Evolutionary conservation across 2,797 vertebrate genomes (phyloP).

Genomic region (Cryptoblepharus egeriae): DNA sequence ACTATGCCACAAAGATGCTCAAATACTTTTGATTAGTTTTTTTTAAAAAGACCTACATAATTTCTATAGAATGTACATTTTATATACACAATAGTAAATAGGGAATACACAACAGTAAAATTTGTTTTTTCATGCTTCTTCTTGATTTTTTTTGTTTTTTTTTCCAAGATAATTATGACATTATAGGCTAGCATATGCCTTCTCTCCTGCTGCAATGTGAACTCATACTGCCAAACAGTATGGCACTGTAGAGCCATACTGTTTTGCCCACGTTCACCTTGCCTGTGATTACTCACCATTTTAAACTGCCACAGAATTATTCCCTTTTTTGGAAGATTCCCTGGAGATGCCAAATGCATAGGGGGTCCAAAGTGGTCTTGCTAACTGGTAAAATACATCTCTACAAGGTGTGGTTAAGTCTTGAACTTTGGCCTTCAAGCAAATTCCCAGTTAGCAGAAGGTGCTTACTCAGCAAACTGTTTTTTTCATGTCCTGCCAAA

Average conservation of each 20-base stretch:
- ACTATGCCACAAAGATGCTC: background rate
- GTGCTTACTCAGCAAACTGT: background rate
- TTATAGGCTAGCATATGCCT: background rate
- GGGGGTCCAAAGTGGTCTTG: background rate
- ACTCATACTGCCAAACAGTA: too few relatives aligned
- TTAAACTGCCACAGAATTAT: background rate
- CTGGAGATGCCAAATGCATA: background rate
- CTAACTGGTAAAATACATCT: background rate
- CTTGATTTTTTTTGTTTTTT: background rate
- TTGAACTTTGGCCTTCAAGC: slow-evolving; percentile 7
- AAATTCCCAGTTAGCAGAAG: background rate
- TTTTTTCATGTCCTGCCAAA: background rate
- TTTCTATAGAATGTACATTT: background rate
- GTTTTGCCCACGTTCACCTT: slow-evolving; percentile 2
- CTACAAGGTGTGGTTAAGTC: background rate
- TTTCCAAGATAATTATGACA: background rate
- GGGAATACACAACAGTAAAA: background rate
- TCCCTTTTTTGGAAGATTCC: background rate
- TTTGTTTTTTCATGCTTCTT: background rate
- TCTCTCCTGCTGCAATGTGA: background rate
- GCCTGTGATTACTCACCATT: background rate
- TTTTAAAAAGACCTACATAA: background rate
- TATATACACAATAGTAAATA: too few relatives aligned
- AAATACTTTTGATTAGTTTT: background rate
- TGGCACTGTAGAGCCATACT: too few relatives aligned